Evolutionary conservation across 2,797 vertebrate genomes (phyloP).

Genomic region (Hemibagrus guttatus): DNA sequence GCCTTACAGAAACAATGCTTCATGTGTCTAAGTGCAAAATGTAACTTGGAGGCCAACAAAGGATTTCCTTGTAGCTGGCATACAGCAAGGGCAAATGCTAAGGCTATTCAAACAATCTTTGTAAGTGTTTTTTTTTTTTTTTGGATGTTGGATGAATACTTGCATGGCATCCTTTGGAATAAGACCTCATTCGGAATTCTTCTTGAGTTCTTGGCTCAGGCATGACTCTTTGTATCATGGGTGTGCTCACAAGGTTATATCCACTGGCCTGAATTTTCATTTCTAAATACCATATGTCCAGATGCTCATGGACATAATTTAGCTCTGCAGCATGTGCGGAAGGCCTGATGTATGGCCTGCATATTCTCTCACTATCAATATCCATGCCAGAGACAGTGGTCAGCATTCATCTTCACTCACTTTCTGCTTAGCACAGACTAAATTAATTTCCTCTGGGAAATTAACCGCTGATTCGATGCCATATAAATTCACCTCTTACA

Average conservation of each 20-base stretch:
- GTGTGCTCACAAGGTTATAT: slow-evolving; percentile 9
- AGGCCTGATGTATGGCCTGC: slow-evolving; percentile 51
- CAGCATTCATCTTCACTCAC: slow-evolving; percentile 63
- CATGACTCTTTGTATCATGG: not conserved
- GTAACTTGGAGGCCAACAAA: not conserved
- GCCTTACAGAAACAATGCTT: slow-evolving; percentile 12
- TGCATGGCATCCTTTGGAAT: not conserved
- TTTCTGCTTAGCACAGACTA: slow-evolving; percentile 54
- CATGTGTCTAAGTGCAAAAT: slow-evolving; percentile 10
- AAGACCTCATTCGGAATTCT: slow-evolving; percentile 12
- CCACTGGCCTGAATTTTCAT: slow-evolving; percentile 18
- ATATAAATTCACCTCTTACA: slow-evolving; percentile 64
- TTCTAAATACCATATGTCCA: slow-evolving; percentile 49
- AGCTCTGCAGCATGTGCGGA: slow-evolving; percentile 43
- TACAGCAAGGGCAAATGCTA: not conserved
- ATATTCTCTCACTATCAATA: slow-evolving; percentile 63
- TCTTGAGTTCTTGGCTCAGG: not conserved
- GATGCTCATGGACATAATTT: slow-evolving; percentile 54
- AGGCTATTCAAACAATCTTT: slow-evolving; percentile 9
- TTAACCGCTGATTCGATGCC: slow-evolving; percentile 63
- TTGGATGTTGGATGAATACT: not conserved
- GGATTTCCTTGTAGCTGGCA: slow-evolving; percentile 3
- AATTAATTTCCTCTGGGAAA: slow-evolving; percentile 75
- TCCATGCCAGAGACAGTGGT: slow-evolving; percentile 70
- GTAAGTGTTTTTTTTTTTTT: not conserved